phyloP scores from a whole-genome alignment of 2,113 vertebrate species.

The Eclectus roratus region DNA sequence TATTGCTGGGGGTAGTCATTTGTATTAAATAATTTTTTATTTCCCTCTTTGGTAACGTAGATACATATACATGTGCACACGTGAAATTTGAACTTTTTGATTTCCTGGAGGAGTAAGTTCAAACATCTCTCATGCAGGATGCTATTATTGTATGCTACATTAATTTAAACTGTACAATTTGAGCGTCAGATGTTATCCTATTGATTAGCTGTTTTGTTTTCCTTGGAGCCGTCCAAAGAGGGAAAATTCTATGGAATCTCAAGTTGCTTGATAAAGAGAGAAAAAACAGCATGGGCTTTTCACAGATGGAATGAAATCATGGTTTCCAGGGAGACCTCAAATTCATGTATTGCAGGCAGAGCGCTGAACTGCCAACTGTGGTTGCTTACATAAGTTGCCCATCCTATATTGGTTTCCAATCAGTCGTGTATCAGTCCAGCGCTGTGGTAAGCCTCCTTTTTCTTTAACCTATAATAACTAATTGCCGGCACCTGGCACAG shows the following conservation, averaged over 20 bases:
- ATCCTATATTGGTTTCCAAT: conserved; percentile 20
- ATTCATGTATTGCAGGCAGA: conserved; percentile 24
- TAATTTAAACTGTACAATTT: not conserved
- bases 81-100: not conserved
- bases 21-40: not conserved
- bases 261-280: conserved; percentile 69
- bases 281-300: conserved; percentile 57
- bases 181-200: conserved; percentile 6
- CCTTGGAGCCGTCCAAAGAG: conserved; percentile 21
- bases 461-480: not conserved
- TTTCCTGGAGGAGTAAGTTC: not conserved
- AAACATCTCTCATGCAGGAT: not conserved
- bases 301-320: conserved; percentile 62
- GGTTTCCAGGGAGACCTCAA: conserved; percentile 49
- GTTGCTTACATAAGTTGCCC: conserved; percentile 22
- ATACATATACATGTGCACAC: not conserved
- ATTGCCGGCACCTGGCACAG: conserved; percentile 28
- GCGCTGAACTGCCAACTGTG: conserved; percentile 10
- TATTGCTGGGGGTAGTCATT: not conserved
- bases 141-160: not conserved
- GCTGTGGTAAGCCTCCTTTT: not conserved
- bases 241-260: conserved; percentile 54
- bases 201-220: conserved; percentile 63
- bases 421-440: not conserved
- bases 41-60: not conserved